Conservation (phyloP, 1,140 invertebrate genomes). For the Eriocheir sinensis region DNA sequence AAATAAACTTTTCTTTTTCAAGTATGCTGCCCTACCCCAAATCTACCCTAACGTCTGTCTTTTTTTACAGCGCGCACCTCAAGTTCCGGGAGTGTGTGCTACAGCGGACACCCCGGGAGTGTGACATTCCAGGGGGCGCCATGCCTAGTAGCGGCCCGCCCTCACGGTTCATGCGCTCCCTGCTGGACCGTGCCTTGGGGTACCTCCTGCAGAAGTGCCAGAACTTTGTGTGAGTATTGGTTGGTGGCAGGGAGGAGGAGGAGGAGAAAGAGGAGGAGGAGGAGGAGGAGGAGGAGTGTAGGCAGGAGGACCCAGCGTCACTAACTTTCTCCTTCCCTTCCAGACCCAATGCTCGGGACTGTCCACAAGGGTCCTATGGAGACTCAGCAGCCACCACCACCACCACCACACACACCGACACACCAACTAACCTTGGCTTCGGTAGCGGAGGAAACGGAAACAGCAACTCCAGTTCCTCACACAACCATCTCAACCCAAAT, state of each 20-base stretch:
- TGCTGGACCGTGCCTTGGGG: conserved; percentile 64
- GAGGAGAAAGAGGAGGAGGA: no score
- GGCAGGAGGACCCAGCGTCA: background rate
- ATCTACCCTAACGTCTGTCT: background rate
- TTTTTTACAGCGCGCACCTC: conserved; percentile 46
- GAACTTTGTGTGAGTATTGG: conserved; percentile 57
- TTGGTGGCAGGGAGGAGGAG: no score
- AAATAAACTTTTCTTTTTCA: no score
- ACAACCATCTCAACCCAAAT: conserved; percentile 30
- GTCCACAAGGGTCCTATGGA: background rate
- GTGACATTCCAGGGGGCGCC: background rate
- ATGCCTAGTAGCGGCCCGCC: background rate
- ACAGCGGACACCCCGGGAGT: conserved; percentile 54
- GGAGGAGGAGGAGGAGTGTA: no score
- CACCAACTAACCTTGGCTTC: background rate
- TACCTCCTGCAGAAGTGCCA: conserved; percentile 66
- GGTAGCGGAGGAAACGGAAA: background rate
- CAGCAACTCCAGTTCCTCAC: background rate
- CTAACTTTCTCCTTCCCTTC: background rate
- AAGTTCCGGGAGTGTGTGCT: conserved; percentile 68
- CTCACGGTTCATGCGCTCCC: conserved; percentile 55
- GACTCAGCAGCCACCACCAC: background rate
- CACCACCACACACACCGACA: background rate
- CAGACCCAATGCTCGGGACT: conserved; percentile 57
- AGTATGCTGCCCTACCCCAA: no score